Evolutionary conservation across 2,113 vertebrate genomes (phyloP).

Genomic region (Silurus meridionalis): DNA sequence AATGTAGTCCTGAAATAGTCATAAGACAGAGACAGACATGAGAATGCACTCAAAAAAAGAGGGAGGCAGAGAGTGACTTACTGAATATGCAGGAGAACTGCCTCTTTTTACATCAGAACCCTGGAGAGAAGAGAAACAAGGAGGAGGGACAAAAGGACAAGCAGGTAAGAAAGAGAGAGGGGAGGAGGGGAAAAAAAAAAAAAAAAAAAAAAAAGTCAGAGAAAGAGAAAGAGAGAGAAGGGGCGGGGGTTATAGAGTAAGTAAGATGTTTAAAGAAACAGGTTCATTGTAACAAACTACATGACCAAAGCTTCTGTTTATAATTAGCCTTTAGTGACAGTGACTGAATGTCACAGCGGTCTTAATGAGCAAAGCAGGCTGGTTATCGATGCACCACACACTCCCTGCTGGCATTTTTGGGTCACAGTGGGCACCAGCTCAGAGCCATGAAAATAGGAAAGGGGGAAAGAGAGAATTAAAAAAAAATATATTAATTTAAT

Average conservation of each 20-base stretch:
- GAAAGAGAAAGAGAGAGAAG: not conserved
- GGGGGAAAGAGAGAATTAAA: too few species aligned
- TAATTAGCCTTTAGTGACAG: conserved; percentile 55
- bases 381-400: conserved; percentile 49
- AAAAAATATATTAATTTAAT: too few species aligned
- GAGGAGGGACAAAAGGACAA: not conserved
- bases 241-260: not conserved
- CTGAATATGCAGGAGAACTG: conserved; percentile 61
- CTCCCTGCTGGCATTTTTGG: conserved; percentile 47
- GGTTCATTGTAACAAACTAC: conserved; percentile 27
- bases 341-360: conserved; percentile 44
- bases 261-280: conserved; percentile 19
- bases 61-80: conserved; percentile 42
- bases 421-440: conserved; percentile 46
- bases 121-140: conserved; percentile 35
- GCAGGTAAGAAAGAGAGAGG: not conserved
- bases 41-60: not conserved
- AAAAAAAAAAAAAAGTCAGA: not conserved
- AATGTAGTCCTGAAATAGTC: conserved; percentile 2
- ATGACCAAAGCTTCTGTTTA: conserved; percentile 46
- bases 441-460: not conserved
- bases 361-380: conserved; percentile 41
- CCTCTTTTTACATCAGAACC: conserved; percentile 61
- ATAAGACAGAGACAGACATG: not conserved
- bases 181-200: not conserved